Percentiles rank a stretch among this genome's conserved stretches.
phyloP scores from a whole-genome alignment of 2,113 vertebrate species.

The Prochilodus magdalenae region DNA sequence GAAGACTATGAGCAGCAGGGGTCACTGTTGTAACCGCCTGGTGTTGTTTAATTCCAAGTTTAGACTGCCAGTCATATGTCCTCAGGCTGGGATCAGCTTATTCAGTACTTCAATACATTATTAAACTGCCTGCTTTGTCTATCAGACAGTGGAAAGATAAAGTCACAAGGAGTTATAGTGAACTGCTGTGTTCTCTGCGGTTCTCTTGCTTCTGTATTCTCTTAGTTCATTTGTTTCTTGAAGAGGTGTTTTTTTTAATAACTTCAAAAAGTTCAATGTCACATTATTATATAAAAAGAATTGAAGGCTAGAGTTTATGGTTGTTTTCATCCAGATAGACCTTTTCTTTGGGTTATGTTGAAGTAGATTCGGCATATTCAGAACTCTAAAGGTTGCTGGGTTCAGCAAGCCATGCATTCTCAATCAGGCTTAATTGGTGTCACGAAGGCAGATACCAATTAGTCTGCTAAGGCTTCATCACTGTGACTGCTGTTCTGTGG shows the following conservation, averaged over 20 bases:
- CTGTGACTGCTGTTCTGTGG: not conserved
- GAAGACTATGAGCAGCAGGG: slow-evolving; percentile 65
- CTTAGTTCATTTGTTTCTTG: not conserved
- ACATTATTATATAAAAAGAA: too few relatives aligned
- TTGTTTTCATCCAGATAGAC: not conserved
- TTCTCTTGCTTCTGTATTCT: not conserved
- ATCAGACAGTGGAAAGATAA: not conserved
- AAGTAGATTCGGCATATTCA: not conserved
- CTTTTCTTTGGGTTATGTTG: not conserved
- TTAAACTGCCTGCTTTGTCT: not conserved
- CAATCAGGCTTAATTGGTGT: not conserved
- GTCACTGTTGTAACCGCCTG: slow-evolving; percentile 62
- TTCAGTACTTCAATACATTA: not conserved
- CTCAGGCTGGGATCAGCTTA: not conserved
- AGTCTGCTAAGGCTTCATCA: not conserved
- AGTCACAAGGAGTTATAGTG: not conserved
- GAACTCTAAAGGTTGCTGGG: not conserved
- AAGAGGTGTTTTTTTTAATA: too few relatives aligned
- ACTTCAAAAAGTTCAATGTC: too few relatives aligned
- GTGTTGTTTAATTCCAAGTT: not conserved
- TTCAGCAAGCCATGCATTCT: not conserved
- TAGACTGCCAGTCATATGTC: not conserved
- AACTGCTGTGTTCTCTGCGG: not conserved
- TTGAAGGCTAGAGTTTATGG: too few relatives aligned
- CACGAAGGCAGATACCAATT: not conserved